These are phyloP conservation scores for Nephrotoma appendiculata DNA, from an alignment of 2,888 invertebrate genomes.

Conservation along the genomic window DNA sequence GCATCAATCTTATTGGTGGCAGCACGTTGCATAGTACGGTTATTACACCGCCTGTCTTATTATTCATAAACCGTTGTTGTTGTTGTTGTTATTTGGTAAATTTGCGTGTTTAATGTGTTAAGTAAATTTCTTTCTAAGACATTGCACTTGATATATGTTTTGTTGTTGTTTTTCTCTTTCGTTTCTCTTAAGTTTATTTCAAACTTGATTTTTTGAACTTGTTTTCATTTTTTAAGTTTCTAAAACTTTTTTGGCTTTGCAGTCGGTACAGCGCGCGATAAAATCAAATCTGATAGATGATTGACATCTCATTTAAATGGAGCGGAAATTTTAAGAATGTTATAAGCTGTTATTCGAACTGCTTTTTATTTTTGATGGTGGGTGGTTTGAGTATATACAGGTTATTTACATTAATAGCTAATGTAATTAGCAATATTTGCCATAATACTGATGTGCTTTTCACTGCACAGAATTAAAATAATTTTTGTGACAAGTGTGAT, in stretches of 20 bases:
- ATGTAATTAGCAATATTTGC: too few relatives aligned
- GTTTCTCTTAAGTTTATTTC: not conserved
- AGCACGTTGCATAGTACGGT: not conserved
- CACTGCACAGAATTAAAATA: too few relatives aligned
- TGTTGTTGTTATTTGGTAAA: not conserved
- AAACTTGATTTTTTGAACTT: too few relatives aligned
- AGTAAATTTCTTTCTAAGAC: not conserved
- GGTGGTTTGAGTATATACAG: not conserved
- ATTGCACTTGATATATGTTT: not conserved
- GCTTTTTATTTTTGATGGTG: too few relatives aligned
- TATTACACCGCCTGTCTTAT: not conserved
- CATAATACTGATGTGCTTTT: too few relatives aligned
- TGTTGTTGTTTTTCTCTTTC: not conserved
- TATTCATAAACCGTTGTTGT: not conserved
- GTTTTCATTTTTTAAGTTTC: not conserved
- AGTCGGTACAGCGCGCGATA: not conserved
- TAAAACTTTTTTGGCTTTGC: not conserved
- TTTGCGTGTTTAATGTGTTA: not conserved
- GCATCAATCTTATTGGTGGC: not conserved
- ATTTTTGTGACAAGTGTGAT: too few relatives aligned
- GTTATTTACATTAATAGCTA: not conserved
- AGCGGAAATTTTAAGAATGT: not conserved
- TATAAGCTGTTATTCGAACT: not conserved
- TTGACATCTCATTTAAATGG: not conserved
- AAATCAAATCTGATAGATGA: not conserved